Evolutionary conservation across 2,113 vertebrate species (phyloP).

Genomic region (Lepus europaeus): DNA sequence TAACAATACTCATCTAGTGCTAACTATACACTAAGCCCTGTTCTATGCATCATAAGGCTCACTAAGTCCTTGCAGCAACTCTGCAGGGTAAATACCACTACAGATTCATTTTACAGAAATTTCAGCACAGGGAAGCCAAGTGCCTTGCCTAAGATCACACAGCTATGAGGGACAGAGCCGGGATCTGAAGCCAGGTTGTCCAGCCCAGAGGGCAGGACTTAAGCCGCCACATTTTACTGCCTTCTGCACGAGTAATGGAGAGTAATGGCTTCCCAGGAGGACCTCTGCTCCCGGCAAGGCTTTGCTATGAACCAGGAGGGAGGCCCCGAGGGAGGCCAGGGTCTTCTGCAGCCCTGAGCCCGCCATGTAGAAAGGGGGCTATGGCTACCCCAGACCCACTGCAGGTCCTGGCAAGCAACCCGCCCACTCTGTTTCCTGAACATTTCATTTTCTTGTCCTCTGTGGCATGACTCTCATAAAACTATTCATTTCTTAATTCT

Average conservation of each 20-base stretch:
- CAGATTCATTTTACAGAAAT: conserved; percentile 27
- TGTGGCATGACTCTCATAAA: conserved; percentile 75
- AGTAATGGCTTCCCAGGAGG: not conserved
- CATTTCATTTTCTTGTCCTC: conserved; percentile 73
- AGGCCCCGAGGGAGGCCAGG: not conserved
- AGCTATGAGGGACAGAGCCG: not conserved
- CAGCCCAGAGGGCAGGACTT: not conserved
- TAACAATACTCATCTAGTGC: conserved; percentile 1
- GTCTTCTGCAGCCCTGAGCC: not conserved
- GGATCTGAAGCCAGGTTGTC: not conserved
- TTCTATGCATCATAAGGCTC: not conserved
- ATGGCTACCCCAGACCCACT: not conserved
- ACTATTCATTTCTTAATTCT: conserved; percentile 82
- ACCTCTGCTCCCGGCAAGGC: not conserved
- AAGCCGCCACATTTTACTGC: not conserved
- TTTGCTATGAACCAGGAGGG: not conserved
- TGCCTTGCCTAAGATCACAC: conserved; percentile 23
- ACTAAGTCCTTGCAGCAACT: conserved; percentile 1
- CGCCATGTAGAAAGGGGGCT: not conserved
- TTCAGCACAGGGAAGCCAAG: conserved; percentile 55
- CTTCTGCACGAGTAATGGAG: not conserved
- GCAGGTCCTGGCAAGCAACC: not conserved
- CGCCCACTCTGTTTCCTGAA: not conserved
- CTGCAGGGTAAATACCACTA: not conserved
- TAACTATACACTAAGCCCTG: not conserved